Percentiles rank a stretch among this genome's conserved stretches.
phyloP scores from a whole-genome alignment of 1,140 invertebrate species.

The Papilio dardanus region DNA sequence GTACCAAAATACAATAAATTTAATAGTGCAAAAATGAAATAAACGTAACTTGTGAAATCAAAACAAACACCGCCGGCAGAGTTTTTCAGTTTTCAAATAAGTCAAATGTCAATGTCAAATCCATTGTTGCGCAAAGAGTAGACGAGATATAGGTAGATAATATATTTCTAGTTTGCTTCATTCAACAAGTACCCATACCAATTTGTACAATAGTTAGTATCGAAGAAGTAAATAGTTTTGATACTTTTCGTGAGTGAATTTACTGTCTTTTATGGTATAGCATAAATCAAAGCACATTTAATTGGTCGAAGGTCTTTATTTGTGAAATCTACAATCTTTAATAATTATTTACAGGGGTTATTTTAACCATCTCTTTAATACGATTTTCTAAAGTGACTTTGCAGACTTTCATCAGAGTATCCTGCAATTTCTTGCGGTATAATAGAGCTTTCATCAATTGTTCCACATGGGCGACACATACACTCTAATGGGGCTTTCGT shows the following conservation, averaged over 20 bases:
- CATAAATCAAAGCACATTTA: constrained; percentile 5
- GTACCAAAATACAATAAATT: constrained; percentile 15
- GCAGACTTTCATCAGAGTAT: constrained; percentile 91
- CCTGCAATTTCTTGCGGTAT: constrained; percentile 95
- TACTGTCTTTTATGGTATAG: neutral
- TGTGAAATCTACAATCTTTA: constrained; percentile 3
- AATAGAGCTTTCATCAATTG: constrained; percentile 92
- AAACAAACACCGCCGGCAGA: constrained; percentile 26
- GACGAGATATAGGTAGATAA: too few relatives aligned
- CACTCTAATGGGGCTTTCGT: constrained; percentile 96
- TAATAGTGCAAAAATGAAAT: constrained; percentile 6
- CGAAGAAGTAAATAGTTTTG: too few relatives aligned
- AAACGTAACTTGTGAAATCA: constrained; percentile 38
- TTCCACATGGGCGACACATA: constrained; percentile 96
- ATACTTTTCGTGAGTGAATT: neutral
- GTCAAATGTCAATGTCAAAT: constrained; percentile 2
- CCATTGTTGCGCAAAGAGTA: too few relatives aligned
- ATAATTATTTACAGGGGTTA: neutral
- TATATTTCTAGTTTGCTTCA: too few relatives aligned
- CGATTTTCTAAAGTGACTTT: constrained; percentile 85
- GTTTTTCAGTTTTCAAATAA: neutral
- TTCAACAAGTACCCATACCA: too few relatives aligned
- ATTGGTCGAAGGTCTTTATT: constrained; percentile 56
- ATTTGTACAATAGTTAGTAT: too few relatives aligned
- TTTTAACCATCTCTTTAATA: constrained; percentile 47